Conservation (phyloP, 2,888 invertebrate species). For the Archips crataeganus region DNA sequence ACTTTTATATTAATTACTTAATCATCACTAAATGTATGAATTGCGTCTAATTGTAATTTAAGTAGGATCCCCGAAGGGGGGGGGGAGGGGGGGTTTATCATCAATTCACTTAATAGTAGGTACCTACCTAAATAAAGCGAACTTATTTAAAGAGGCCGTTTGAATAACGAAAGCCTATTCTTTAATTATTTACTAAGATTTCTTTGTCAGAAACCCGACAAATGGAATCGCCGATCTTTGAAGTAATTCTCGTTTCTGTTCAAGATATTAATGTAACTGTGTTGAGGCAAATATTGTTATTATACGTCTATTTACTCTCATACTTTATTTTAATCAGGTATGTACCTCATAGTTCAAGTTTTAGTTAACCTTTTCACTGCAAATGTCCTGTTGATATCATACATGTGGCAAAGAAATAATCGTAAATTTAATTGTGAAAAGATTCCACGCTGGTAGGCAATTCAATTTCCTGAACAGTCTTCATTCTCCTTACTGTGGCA, state of each 20-base stretch:
- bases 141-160: slow-evolving; percentile 19
- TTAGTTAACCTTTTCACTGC: too few relatives aligned
- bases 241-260: slow-evolving; percentile 28
- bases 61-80: background rate
- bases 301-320: background rate
- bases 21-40: background rate
- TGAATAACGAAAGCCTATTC: slow-evolving; percentile 39
- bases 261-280: slow-evolving; percentile 15
- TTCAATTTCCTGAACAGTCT: too few relatives aligned
- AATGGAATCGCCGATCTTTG: slow-evolving; percentile 30
- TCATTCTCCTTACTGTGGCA: too few relatives aligned
- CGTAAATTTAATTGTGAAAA: too few relatives aligned
- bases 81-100: background rate
- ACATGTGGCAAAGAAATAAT: too few relatives aligned
- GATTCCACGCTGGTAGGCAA: too few relatives aligned
- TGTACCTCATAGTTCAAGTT: too few relatives aligned
- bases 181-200: slow-evolving; percentile 38
- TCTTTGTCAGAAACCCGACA: slow-evolving; percentile 29
- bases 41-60: background rate
- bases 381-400: too few relatives aligned
- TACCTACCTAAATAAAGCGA: background rate
- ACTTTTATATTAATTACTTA: background rate
- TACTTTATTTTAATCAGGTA: too few relatives aligned
- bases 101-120: slow-evolving; percentile 16
- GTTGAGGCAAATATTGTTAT: background rate